Conservation (phyloP, 2,888 invertebrate genomes). For the Dioctria rufipes region DNA sequence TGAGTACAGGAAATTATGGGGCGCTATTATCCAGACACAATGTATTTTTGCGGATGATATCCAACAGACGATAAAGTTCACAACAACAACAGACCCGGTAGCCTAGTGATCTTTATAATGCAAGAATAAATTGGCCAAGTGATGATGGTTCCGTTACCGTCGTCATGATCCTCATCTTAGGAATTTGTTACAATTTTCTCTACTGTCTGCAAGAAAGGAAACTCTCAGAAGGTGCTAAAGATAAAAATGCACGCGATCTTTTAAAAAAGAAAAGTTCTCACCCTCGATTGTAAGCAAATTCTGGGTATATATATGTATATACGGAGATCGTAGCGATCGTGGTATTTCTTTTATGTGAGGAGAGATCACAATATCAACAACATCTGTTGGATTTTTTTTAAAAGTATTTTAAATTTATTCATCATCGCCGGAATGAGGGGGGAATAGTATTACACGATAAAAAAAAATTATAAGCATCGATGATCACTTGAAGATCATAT, state of each 20-base stretch:
- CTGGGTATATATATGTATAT: not conserved
- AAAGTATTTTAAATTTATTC: conserved; percentile 2
- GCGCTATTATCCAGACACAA: conserved; percentile 14
- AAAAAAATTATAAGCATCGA: not conserved
- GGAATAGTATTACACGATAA: not conserved
- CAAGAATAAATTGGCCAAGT: conserved; percentile 10
- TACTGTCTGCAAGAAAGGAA: conserved; percentile 12
- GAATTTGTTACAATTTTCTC: conserved; percentile 28
- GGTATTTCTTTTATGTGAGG: not conserved
- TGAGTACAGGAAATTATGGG: not conserved
- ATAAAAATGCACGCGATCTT: conserved; percentile 15
- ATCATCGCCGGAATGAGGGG: not conserved
- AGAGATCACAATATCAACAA: conserved; percentile 14
- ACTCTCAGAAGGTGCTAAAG: not conserved
- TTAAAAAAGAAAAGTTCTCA: conserved; percentile 35
- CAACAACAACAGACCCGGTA: not conserved
- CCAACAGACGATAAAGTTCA: not conserved
- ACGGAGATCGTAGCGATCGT: conserved; percentile 1
- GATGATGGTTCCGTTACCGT: not conserved
- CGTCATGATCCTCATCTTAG: not conserved
- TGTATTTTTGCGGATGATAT: conserved; percentile 1
- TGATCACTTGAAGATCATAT: not conserved
- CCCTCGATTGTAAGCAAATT: conserved; percentile 36
- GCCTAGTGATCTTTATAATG: conserved; percentile 32
- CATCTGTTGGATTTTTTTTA: conserved; percentile 38